A percentile compares a stretch with the other conserved stretches of the same genome.
These are phyloP conservation scores for Strigamia crassipes DNA, from an alignment of 2,888 invertebrate genomes.

Conservation along the genomic window DNA sequence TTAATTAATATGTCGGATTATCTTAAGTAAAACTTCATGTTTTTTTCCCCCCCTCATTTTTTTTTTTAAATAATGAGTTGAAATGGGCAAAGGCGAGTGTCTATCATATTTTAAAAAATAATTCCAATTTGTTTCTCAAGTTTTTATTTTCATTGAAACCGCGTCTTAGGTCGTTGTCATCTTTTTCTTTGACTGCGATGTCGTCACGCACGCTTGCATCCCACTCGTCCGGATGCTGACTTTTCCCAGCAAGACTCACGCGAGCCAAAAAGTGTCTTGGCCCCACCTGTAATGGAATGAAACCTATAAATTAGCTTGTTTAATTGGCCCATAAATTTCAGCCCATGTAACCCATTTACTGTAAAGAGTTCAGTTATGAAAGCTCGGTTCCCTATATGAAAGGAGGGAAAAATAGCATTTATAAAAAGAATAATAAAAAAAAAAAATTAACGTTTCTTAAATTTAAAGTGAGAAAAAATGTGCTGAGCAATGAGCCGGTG, in stretches of 20 bases:
- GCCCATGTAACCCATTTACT: constrained; percentile 18
- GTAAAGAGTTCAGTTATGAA: constrained; percentile 25
- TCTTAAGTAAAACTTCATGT: neutral
- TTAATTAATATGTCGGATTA: constrained; percentile 19
- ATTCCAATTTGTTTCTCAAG: neutral
- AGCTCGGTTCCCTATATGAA: neutral
- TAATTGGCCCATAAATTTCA: constrained; percentile 35
- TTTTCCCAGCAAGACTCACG: constrained; percentile 34
- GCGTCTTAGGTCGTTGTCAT: neutral
- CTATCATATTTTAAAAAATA: constrained; percentile 29
- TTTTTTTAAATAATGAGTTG: neutral
- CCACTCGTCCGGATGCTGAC: constrained; percentile 29
- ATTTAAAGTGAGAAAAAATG: neutral
- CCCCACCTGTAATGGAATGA: constrained; percentile 31
- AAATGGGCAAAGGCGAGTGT: neutral
- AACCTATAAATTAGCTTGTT: constrained; percentile 24
- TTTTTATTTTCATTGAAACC: neutral
- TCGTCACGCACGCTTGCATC: constrained; percentile 29
- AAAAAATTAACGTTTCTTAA: neutral
- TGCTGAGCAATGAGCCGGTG: neutral
- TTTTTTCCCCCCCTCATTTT: neutral
- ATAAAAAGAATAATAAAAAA: neutral
- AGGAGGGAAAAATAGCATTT: neutral
- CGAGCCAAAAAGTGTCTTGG: constrained; percentile 31
- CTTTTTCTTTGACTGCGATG: constrained; percentile 14